Percentiles rank a stretch among this genome's conserved stretches.
Evolutionary conservation across 2,113 vertebrate genomes (phyloP).

Genomic region (Nannospalax galili): DNA sequence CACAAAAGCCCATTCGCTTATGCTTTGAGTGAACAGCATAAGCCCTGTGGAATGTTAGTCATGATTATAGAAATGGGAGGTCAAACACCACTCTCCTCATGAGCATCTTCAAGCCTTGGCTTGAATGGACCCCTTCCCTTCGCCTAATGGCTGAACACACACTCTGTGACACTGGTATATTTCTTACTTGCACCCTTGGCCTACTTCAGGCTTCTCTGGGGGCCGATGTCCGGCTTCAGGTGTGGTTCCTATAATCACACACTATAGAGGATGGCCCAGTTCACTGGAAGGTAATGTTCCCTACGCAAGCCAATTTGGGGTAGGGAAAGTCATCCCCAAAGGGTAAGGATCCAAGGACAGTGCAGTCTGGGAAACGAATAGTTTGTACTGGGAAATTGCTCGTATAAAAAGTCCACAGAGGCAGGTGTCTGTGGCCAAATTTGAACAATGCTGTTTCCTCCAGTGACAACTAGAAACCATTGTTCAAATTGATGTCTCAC

Average conservation of each 20-base stretch:
- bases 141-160: background rate
- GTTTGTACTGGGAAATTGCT: background rate
- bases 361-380: background rate
- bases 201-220: background rate
- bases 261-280: background rate
- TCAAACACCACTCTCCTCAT: background rate
- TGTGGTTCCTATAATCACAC: background rate
- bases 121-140: background rate
- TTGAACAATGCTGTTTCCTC: background rate
- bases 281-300: background rate
- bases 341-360: background rate
- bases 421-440: background rate
- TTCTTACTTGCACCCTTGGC: background rate
- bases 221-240: background rate
- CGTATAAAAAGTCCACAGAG: accelerated
- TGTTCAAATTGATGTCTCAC: background rate
- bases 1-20: background rate
- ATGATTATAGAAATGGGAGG: background rate
- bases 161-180: background rate
- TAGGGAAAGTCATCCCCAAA: background rate
- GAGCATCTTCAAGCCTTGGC: background rate
- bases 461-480: background rate
- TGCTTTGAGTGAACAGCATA: background rate
- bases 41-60: background rate
- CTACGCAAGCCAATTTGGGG: conserved; percentile 12